Evolutionary conservation across 2,797 vertebrate species (phyloP).

Genomic region (Poeciliopsis infans): DNA sequence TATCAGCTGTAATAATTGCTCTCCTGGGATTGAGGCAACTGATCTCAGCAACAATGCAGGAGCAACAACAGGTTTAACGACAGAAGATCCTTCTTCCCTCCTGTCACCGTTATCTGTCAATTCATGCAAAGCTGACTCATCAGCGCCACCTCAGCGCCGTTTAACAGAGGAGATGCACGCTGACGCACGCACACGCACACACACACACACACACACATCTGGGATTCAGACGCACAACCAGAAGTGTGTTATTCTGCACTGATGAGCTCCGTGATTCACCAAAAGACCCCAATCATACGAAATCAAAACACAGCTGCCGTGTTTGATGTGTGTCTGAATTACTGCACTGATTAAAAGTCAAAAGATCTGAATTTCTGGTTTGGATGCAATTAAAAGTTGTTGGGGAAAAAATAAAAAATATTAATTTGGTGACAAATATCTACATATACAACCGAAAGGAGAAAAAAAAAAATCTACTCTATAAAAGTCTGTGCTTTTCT

Average conservation of each 20-base stretch:
- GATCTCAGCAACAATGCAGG: conserved; percentile 16
- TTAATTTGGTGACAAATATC: conserved; percentile 8
- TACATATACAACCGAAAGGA: background rate
- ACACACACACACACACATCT: conserved; percentile 12
- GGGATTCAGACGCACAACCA: conserved; percentile 41
- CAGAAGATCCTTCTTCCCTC: conserved; percentile 16
- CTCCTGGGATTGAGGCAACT: conserved; percentile 13
- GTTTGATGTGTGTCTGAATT: conserved; percentile 33
- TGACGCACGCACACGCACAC: conserved; percentile 21
- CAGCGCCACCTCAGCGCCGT: conserved; percentile 24
- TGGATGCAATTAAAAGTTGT: conserved; percentile 31
- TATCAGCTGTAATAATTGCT: conserved; percentile 7
- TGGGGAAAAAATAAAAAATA: conserved; percentile 2
- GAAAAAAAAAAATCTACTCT: background rate
- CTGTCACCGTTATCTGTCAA: conserved; percentile 24
- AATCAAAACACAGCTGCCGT: conserved; percentile 73
- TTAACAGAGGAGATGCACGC: conserved; percentile 26
- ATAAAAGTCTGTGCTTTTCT: background rate
- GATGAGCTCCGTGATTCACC: conserved; percentile 59
- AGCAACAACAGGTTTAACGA: conserved; percentile 18
- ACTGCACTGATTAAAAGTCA: conserved; percentile 38
- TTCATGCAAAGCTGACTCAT: conserved; percentile 48
- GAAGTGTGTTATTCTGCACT: conserved; percentile 43
- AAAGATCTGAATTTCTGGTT: conserved; percentile 42
- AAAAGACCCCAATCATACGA: conserved; percentile 60